phyloP scores from a whole-genome alignment of 2,888 invertebrate genomes.

The Agrilus biguttatus region DNA sequence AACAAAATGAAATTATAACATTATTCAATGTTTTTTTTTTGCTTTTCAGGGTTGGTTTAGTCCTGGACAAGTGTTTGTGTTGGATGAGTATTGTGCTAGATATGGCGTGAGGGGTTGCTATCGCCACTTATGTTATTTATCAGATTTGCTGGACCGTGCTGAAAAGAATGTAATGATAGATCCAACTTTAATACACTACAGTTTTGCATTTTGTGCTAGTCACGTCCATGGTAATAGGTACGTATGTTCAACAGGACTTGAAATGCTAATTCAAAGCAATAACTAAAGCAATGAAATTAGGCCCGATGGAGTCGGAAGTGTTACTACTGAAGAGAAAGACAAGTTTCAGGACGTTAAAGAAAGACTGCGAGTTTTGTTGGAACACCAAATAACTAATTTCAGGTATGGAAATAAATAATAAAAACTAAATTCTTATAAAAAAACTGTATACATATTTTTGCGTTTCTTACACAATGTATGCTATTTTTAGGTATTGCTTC shows the following conservation, averaged over 20 bases:
- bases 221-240: constrained; percentile 99
- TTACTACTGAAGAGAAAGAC: constrained; percentile 94
- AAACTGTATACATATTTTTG: no score
- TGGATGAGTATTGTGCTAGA: constrained; percentile 95
- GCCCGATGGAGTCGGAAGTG: constrained; percentile 97
- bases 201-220: constrained; percentile 98
- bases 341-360: constrained; percentile 97
- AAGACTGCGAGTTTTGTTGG: constrained; percentile 76
- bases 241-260: constrained; percentile 25
- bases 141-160: constrained; percentile 86
- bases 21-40: neutral
- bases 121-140: constrained; percentile 90
- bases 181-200: constrained; percentile 96
- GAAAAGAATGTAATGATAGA: constrained; percentile 90
- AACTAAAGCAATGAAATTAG: constrained; percentile 43
- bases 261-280: constrained; percentile 27
- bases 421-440: neutral
- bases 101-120: constrained; percentile 97
- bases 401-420: constrained; percentile 36
- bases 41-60: constrained; percentile 91
- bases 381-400: constrained; percentile 98
- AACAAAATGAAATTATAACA: neutral
- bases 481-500: constrained; percentile 68
- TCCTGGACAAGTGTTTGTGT: constrained; percentile 95
- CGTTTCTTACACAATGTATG: neutral